Conservation (phyloP, 1,140 invertebrate genomes). For the Meteorus sp. region DNA sequence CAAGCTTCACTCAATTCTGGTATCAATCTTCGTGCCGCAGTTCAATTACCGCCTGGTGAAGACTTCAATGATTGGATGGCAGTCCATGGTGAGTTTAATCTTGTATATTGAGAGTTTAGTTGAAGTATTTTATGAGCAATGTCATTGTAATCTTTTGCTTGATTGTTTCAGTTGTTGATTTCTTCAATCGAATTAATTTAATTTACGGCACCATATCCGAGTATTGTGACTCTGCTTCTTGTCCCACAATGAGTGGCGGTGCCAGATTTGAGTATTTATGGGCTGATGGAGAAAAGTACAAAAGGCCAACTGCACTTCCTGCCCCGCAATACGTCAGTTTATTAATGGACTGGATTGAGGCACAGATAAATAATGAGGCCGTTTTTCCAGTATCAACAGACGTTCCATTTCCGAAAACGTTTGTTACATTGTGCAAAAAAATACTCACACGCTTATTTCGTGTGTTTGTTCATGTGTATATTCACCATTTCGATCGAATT, state of each 20-base stretch:
- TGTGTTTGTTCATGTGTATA: constrained; percentile 96
- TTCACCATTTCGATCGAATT: constrained; percentile 93
- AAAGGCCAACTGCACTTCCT: constrained; percentile 85
- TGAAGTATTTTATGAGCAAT: constrained; percentile 6
- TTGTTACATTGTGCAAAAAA: constrained; percentile 79
- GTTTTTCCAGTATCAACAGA: constrained; percentile 84
- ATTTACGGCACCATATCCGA: constrained; percentile 91
- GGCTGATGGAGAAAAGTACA: constrained; percentile 86
- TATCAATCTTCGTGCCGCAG: constrained; percentile 84
- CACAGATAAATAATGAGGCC: constrained; percentile 89
- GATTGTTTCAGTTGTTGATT: constrained; percentile 82
- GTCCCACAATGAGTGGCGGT: constrained; percentile 92
- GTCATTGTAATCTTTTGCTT: constrained; percentile 3
- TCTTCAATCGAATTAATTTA: constrained; percentile 94
- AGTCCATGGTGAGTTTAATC: constrained; percentile 75
- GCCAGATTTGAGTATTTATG: constrained; percentile 89
- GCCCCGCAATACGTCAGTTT: constrained; percentile 86
- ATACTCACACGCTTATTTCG: constrained; percentile 89
- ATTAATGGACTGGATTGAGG: constrained; percentile 94
- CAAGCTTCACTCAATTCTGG: constrained; percentile 93
- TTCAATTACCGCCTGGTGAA: constrained; percentile 84
- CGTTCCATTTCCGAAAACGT: constrained; percentile 88
- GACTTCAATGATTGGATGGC: constrained; percentile 94
- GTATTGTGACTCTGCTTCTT: constrained; percentile 82
- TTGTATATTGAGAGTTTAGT: background rate